phyloP scores from a whole-genome alignment of 1,140 invertebrate species.

The Reticulitermes speratus region DNA sequence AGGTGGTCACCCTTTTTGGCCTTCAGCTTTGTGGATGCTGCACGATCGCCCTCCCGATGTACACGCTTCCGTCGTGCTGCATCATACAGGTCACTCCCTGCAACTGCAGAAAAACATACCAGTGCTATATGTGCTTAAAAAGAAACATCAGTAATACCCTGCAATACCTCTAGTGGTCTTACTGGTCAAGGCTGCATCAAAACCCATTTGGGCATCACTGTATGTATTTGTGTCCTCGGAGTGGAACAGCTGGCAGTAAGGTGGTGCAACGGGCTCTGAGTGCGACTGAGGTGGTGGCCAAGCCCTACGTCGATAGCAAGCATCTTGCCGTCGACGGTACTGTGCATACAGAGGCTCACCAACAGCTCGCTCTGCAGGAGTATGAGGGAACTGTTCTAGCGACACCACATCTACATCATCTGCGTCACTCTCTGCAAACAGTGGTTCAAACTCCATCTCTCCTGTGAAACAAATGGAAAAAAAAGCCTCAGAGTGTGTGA shows the following conservation, averaged over 20 bases:
- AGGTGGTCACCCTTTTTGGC: slow-evolving; percentile 34
- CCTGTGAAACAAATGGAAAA: slow-evolving; percentile 35
- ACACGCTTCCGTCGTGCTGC: slow-evolving; percentile 33
- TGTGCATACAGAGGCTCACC: slow-evolving; percentile 24
- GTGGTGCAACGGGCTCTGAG: not conserved
- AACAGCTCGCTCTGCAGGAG: not conserved
- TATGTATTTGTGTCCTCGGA: not conserved
- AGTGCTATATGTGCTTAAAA: not conserved
- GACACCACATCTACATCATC: slow-evolving; percentile 47
- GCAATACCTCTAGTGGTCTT: not conserved
- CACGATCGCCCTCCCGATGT: slow-evolving; percentile 29
- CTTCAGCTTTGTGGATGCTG: slow-evolving; percentile 28
- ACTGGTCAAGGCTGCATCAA: slow-evolving; percentile 20
- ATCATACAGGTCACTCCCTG: slow-evolving; percentile 21
- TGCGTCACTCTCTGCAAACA: slow-evolving; percentile 54
- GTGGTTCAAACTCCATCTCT: slow-evolving; percentile 54
- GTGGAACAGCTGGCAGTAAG: slow-evolving; percentile 19
- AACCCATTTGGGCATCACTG: slow-evolving; percentile 28
- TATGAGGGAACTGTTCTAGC: slow-evolving; percentile 19
- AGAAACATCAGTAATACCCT: not conserved
- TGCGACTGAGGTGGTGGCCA: not conserved
- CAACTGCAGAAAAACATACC: not conserved
- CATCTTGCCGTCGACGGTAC: slow-evolving; percentile 6
- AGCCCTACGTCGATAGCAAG: not conserved
- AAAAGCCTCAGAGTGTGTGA: no score